Evolutionary conservation across 2,113 vertebrate species (phyloP).

Genomic region (Otolemur garnettii): DNA sequence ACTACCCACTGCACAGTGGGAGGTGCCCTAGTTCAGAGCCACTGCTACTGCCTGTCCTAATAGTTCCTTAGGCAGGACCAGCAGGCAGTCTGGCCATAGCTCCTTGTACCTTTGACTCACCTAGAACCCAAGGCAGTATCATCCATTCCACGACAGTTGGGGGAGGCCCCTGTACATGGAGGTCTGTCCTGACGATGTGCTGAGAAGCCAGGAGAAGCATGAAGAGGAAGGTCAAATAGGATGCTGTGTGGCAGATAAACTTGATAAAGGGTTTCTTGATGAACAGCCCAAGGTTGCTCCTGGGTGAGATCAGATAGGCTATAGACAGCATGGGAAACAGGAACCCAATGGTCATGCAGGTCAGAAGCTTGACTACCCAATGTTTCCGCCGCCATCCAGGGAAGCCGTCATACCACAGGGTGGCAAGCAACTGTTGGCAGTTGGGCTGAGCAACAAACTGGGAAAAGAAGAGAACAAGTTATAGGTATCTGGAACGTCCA

Average conservation of each 20-base stretch:
- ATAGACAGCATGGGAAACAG: constrained; percentile 96
- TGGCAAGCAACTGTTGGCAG: constrained; percentile 98
- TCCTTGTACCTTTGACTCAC: constrained; percentile 86
- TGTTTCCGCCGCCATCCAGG: constrained; percentile 98
- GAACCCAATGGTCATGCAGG: constrained; percentile 97
- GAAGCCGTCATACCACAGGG: constrained; percentile 98
- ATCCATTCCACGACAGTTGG: constrained; percentile 98
- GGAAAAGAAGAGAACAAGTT: constrained; percentile 64
- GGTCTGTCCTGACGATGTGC: constrained; percentile 97
- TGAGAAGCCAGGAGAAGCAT: constrained; percentile 97
- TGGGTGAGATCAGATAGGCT: constrained; percentile 96
- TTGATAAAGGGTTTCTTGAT: constrained; percentile 99
- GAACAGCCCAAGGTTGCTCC: constrained; percentile 96
- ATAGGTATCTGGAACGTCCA: constrained; percentile 29
- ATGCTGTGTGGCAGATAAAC: constrained; percentile 98
- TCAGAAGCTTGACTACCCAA: constrained; percentile 97
- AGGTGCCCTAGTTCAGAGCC: background rate
- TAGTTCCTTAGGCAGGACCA: background rate
- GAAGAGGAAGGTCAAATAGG: constrained; percentile 98
- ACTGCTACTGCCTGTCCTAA: background rate
- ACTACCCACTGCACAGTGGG: background rate
- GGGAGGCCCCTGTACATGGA: constrained; percentile 97
- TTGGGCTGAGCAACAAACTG: constrained; percentile 99
- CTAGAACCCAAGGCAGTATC: constrained; percentile 98
- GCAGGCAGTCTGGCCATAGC: background rate